Base-by-base conservation (phyloP, 2,113 vertebrate genomes). In the Trichomycterus rosablanca region DNA sequence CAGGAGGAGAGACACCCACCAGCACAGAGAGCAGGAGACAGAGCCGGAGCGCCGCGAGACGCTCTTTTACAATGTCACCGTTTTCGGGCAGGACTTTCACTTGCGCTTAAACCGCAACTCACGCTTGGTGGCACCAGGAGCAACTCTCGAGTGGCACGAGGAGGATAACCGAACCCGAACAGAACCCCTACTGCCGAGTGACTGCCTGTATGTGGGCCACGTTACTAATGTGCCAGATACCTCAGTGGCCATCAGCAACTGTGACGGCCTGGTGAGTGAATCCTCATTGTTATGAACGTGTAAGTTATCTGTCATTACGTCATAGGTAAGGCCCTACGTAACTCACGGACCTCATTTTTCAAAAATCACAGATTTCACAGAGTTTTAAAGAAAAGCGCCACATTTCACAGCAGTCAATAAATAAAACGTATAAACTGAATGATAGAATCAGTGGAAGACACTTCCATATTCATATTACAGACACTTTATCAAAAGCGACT, bases 11-110 rank as follows among this genome's bases (percentile, higher is more conserved):
- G 82, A 88, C 4, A 65, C 57, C 40, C 70, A 3, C 2, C 6
- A 43, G 26, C 18, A 45, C 18, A 61, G n/a, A 16, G 59, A 48
- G 34, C 23, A 58, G 26, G 44, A 34, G 26, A 34, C 26, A 55
- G 26, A 43, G 4, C 55, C 51, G 19, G 40, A 39, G 61, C 66
- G 76, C 3, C 59, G 80, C 42, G 83, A 83, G 67, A 81, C 75
- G 20, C 85, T 97, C 35, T 98, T 91, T 83, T 98, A 94, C 82
- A 98, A 97, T n/a, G 86, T 98, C 74, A 94, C 94, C 0, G 84
- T 94, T 63, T 96, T 94, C 1, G 94, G 94, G 48, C 86, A 80
- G 72, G 83, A 93, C 49, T 80, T 97, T 66, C 95, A 97, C 84
- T 87, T 97, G 57, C 82, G 85, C 10, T 72, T 98, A 71, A 84